Percentiles rank a stretch among this genome's conserved stretches.
phyloP scores from a whole-genome alignment of 2,888 invertebrate species.

The Blomia tropicalis region DNA sequence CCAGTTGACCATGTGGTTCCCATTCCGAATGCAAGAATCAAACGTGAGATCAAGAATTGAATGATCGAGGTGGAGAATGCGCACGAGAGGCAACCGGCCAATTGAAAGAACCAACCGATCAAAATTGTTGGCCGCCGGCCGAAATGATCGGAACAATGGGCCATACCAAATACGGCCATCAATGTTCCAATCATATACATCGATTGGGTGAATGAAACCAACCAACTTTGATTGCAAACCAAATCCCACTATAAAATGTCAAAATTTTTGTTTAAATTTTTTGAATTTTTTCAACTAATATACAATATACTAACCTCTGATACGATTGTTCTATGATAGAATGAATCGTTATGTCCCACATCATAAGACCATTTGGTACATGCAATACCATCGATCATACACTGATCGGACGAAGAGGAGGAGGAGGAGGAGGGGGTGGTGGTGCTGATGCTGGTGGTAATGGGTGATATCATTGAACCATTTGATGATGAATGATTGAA shows the following conservation, averaged over 20 bases:
- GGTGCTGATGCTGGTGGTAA: neutral
- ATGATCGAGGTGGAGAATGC: constrained; percentile 28
- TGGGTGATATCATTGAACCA: no score
- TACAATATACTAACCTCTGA: constrained; percentile 1
- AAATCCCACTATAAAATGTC: constrained; percentile 50
- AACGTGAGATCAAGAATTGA: constrained; percentile 27
- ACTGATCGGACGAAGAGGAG: neutral
- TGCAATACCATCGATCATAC: neutral
- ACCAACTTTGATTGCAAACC: constrained; percentile 61
- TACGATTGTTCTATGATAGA: constrained; percentile 4
- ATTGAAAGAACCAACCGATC: constrained; percentile 23
- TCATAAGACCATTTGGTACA: neutral
- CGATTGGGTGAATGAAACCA: constrained; percentile 62
- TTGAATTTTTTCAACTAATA: neutral
- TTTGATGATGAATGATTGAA: neutral
- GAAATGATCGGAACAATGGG: constrained; percentile 56
- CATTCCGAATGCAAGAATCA: constrained; percentile 20
- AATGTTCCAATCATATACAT: constrained; percentile 73
- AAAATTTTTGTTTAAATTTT: neutral
- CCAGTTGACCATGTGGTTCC: constrained; percentile 18
- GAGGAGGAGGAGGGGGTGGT: neutral
- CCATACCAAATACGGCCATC: constrained; percentile 57
- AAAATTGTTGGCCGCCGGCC: constrained; percentile 28
- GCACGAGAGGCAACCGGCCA: constrained; percentile 27
- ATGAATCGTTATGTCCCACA: neutral